Conservation (phyloP, 2,797 vertebrate species). For the Sandelia bainsii region DNA sequence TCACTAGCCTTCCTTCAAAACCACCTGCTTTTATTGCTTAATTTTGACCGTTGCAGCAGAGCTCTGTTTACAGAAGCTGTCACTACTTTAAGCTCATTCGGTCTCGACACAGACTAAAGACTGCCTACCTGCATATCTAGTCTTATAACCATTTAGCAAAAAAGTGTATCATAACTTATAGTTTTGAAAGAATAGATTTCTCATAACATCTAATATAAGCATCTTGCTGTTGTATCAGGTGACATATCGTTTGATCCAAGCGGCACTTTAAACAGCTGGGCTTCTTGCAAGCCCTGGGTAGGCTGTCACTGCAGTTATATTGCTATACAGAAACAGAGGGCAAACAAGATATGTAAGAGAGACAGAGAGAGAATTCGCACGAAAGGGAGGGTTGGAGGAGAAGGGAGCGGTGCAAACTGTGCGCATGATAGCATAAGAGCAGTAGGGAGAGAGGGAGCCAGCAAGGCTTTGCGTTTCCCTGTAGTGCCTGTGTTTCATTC, state of each 20-base stretch:
- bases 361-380: constrained; percentile 53
- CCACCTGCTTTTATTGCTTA: constrained; percentile 11
- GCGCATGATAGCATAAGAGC: constrained; percentile 75
- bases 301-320: constrained; percentile 86
- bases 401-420: constrained; percentile 74
- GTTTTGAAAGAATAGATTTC: constrained; percentile 28
- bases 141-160: neutral
- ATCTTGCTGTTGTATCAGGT: constrained; percentile 82
- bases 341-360: constrained; percentile 58
- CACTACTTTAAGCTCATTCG: constrained; percentile 43
- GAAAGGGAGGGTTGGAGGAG: constrained; percentile 69
- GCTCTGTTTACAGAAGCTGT: constrained; percentile 57
- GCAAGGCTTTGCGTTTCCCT: constrained; percentile 59
- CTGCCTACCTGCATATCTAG: neutral
- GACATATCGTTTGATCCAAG: constrained; percentile 61
- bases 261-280: constrained; percentile 86
- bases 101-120: constrained; percentile 18
- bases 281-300: constrained; percentile 78
- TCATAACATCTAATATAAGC: constrained; percentile 23
- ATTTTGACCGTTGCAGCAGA: constrained; percentile 46
- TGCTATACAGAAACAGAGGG: constrained; percentile 67
- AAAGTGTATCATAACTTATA: constrained; percentile 4
- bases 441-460: constrained; percentile 61
- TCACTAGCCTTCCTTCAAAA: constrained; percentile 24
- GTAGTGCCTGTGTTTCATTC: constrained; percentile 81